Conservation (phyloP, 2,888 invertebrate genomes). For the Rutpela maculata region DNA sequence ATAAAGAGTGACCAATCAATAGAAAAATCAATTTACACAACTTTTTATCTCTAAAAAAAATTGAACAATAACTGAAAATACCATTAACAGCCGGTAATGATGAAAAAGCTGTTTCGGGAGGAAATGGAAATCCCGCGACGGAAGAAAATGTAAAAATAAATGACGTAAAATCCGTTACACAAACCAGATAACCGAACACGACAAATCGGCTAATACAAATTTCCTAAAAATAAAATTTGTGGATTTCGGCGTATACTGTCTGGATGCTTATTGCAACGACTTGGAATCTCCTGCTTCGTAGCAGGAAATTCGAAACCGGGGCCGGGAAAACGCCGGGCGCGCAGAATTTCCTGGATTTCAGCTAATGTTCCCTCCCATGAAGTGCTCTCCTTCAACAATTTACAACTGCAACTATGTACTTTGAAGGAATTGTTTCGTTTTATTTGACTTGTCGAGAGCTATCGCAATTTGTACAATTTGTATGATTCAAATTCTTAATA, state of each 20-base stretch:
- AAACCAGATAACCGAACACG: slow-evolving; percentile 63
- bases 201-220: slow-evolving; percentile 68
- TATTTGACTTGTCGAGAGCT: background rate
- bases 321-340: slow-evolving; percentile 64
- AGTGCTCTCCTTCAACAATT: slow-evolving; percentile 22
- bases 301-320: slow-evolving; percentile 65
- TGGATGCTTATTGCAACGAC: slow-evolving; percentile 24
- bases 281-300: slow-evolving; percentile 18
- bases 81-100: slow-evolving; percentile 58
- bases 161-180: slow-evolving; percentile 62
- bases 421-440: slow-evolving; percentile 9
- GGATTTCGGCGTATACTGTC: slow-evolving; percentile 44
- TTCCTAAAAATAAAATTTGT: slow-evolving; percentile 66
- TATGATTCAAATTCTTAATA: background rate
- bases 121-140: slow-evolving; percentile 65
- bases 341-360: slow-evolving; percentile 64
- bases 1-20: slow-evolving; percentile 28
- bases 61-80: slow-evolving; percentile 58
- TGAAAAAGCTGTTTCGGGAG: slow-evolving; percentile 61
- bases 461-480: background rate
- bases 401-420: slow-evolving; percentile 18
- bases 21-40: slow-evolving; percentile 28
- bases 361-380: slow-evolving; percentile 46
- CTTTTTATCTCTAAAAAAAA: slow-evolving; percentile 31
- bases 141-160: slow-evolving; percentile 67